Percentiles rank a stretch among this genome's conserved stretches.
Evolutionary conservation across 2,113 vertebrate species (phyloP).

Genomic region (Pitta sordida): DNA sequence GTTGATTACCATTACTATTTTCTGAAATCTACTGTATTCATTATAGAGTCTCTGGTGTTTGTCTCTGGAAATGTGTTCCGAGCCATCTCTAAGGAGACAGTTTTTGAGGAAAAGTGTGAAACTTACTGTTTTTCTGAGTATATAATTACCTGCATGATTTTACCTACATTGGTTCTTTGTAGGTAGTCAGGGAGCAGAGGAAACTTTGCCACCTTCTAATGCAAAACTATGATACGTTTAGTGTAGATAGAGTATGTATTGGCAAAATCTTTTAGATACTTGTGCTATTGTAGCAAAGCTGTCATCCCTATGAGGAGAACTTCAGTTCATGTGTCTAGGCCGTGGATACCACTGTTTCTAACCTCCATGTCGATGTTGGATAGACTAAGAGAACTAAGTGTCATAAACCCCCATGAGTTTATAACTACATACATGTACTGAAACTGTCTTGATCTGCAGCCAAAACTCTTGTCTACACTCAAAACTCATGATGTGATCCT

Average conservation of each 20-base stretch:
- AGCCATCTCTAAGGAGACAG: not conserved
- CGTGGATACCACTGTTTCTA: not conserved
- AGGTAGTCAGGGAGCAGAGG: not conserved
- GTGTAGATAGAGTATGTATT: too few relatives aligned
- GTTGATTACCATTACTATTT: not conserved
- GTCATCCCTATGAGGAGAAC: not conserved
- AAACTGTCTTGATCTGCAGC: not conserved
- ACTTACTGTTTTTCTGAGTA: not conserved
- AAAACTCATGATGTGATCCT: not conserved
- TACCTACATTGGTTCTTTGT: not conserved
- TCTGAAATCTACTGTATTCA: not conserved
- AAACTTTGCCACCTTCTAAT: not conserved
- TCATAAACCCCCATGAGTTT: not conserved
- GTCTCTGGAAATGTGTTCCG: not conserved
- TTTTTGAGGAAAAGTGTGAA: not conserved
- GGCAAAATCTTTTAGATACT: not conserved
- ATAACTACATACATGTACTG: not conserved
- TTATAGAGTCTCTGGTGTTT: not conserved
- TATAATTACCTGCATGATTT: not conserved
- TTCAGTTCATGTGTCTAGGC: not conserved
- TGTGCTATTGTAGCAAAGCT: not conserved
- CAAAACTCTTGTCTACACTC: not conserved
- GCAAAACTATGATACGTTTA: not conserved
- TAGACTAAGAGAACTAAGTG: not conserved
- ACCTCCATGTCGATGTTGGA: fast-evolving